phyloP scores from a whole-genome alignment of 2,888 invertebrate species.

The Sylvicola fuscatus region DNA sequence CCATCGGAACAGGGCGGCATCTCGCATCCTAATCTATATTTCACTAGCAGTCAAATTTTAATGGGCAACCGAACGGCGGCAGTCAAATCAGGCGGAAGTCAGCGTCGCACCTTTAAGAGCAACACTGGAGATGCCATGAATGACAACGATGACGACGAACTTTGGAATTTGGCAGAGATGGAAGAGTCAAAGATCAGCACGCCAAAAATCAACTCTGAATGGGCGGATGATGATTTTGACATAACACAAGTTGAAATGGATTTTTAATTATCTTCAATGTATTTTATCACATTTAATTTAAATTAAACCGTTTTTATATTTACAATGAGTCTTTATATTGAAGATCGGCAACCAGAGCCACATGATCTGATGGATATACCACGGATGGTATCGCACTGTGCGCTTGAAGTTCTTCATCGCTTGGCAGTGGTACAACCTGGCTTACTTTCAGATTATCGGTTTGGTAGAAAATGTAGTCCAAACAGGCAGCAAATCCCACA shows the following conservation, averaged over 20 bases:
- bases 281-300: neutral
- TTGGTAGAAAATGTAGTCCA: conserved; percentile 85
- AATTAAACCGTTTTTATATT: too few species aligned
- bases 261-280: too few species aligned
- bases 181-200: conserved; percentile 4
- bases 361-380: conserved; percentile 85
- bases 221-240: conserved; percentile 8
- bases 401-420: conserved; percentile 48
- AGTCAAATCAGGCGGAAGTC: neutral
- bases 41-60: conserved; percentile 53
- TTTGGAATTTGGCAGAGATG: conserved; percentile 20
- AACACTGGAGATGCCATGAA: conserved; percentile 7
- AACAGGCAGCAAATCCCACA: conserved; percentile 55
- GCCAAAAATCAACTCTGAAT: conserved; percentile 3
- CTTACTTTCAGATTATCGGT: conserved; percentile 36
- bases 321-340: too few species aligned
- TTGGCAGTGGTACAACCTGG: conserved; percentile 64
- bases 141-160: conserved; percentile 21
- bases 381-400: conserved; percentile 70
- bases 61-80: conserved; percentile 13
- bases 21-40: conserved; percentile 85
- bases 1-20: conserved; percentile 37
- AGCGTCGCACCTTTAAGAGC: neutral
- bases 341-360: conserved; percentile 74
- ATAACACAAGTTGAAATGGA: conserved; percentile 6